Base-by-base conservation (phyloP, 2,797 vertebrate genomes). In the Lepidocolaptes lacrymiger region DNA sequence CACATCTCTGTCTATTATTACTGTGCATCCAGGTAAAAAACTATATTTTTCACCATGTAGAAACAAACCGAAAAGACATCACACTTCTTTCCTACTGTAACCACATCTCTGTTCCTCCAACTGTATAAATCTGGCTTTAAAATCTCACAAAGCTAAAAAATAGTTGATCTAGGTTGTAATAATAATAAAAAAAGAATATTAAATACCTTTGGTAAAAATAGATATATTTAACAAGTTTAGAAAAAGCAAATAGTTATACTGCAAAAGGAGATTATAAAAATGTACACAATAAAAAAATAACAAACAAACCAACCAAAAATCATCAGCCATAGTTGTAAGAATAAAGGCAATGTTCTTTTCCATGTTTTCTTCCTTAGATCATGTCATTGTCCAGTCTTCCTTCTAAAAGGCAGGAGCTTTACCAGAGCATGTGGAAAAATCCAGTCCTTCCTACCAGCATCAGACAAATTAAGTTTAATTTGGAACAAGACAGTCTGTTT, bases 191-290 rank as follows among this genome's bases (percentile, higher is more conserved):
- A 98, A 91, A 98, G 97, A 96, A 98, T 97, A 98, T 98, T 98
- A 98, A 98, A 98, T 98, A 98, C 98, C 98, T 98, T 98, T 98
- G 97, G 98, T 98, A 98, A 98, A 98, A 98, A 98, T 98, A 98
- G 98, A 98, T 98, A 98, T 97, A 98, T 98, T 98, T 98, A 98
- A 98, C 98, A 98, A 97, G 97, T 98, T 98, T 98, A 98, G 97
- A 98, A 98, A 98, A 98, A 97, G 97, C 96, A 98, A 98, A 98
- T 97, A 97, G 97, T 97, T 98, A 98, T 98, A 97, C 92, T 85
- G 90, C 97, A 98, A 98, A 97, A 97, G 73, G 89, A 97, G 97
- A 98, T 95, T 98, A 98, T 98, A 98, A 98, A 98, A 98, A 98
- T 98, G 97, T 98, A 98, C 98, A 98, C 97, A 21, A 97, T 97